Base-by-base conservation (phyloP, 30 jellyfish, hydroid and myxozoan genomes). In the Aurelia aurita region DNA sequence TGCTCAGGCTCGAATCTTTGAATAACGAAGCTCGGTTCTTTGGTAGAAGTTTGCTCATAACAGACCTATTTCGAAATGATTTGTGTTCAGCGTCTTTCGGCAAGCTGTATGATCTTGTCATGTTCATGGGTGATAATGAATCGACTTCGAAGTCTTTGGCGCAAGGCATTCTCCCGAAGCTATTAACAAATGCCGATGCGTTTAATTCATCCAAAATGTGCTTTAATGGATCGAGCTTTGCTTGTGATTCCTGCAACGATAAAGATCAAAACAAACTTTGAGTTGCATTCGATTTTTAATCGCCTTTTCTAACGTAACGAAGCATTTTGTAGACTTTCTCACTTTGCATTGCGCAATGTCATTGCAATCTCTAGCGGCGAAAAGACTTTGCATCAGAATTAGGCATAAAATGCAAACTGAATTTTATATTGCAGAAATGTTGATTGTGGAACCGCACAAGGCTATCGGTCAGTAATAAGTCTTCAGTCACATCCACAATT, bases 1-100 rank as follows among this genome's bases (percentile, higher is more conserved):
- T 59, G 85, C 98, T 91, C 0, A 91, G 62, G 53, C 57, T 19
- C 18, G 91, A 53, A 62, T 91, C 98, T 39, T 64, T 67, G 63
- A 76, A 91, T 21, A 70, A 51, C 11, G 77, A 12, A 26, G 29
- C 27, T 1, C 20, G 18, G 45, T 34, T 49, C 10, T 61, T 15
- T 15, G 46, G 54, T 22, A 51, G 31, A 39, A 39, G 59, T 39
- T 49, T 77, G 11, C 74, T 34, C 59, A 39, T 61, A 32, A 39
- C 51, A 39, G 73, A 61, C 73, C 22, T 57, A 54, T 49, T 64
- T 13, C 74, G 75, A 29, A 54, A 22, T 22, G 34, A 39, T 22
- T 73, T 59, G 78, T 60, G 71, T 25, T 58, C 88, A 6, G 88
- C 34, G 21, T 77, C 79, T 59, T 49, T 59, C 21, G 92, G 92